A percentile compares a stretch with the other conserved stretches of the same genome.
Evolutionary conservation across 2,888 invertebrate species (phyloP).

Genomic region (Automeris io): DNA sequence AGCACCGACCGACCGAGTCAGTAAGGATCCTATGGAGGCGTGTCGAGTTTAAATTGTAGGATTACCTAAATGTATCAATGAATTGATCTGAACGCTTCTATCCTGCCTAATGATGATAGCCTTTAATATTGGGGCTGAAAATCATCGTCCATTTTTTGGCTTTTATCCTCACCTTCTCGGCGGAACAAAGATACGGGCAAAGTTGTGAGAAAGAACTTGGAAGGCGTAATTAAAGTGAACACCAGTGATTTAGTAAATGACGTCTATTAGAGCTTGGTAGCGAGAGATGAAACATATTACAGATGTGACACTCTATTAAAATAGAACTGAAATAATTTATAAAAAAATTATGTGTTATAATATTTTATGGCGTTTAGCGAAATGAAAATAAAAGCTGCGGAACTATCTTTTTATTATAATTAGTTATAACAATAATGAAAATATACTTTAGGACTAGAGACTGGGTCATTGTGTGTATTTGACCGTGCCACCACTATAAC

Average conservation of each 20-base stretch:
- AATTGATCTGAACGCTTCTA: no score
- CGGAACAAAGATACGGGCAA: slow-evolving; percentile 22
- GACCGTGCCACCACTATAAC: no score
- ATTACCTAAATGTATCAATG: no score
- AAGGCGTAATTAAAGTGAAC: slow-evolving; percentile 52
- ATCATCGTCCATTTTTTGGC: background rate
- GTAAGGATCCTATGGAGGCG: no score
- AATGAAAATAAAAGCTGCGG: no score
- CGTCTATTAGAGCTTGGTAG: slow-evolving; percentile 37
- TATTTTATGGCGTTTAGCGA: background rate
- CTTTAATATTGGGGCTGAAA: background rate
- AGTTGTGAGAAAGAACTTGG: slow-evolving; percentile 39
- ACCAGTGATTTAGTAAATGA: slow-evolving; percentile 49
- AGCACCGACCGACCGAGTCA: no score
- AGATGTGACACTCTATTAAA: slow-evolving; percentile 4
- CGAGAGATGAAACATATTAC: slow-evolving; percentile 6
- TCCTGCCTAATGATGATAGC: background rate
- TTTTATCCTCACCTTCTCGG: slow-evolving; percentile 9
- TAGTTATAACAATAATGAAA: no score
- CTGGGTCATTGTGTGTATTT: no score
- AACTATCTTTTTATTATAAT: no score
- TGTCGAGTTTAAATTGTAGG: no score
- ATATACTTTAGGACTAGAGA: no score
- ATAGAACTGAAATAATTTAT: background rate
- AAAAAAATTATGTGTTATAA: background rate